phyloP scores from a whole-genome alignment of 2,113 vertebrate genomes.

The Opisthocomus hoazin region DNA sequence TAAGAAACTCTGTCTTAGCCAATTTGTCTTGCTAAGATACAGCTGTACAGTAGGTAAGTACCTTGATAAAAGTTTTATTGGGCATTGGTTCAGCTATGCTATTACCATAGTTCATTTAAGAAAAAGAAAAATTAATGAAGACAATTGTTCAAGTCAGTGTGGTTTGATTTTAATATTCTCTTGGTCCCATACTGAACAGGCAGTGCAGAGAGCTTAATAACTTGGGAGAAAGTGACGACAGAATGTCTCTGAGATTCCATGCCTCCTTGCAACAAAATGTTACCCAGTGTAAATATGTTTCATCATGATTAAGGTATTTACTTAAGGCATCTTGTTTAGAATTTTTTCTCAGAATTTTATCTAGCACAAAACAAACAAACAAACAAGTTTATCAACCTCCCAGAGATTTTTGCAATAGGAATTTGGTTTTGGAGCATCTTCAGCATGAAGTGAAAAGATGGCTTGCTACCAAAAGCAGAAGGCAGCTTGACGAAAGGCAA shows the following conservation, averaged over 20 bases:
- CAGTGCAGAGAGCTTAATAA: conserved; percentile 16
- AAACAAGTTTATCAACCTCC: neutral
- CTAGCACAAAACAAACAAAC: neutral
- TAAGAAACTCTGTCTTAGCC: neutral
- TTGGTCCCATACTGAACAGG: conserved; percentile 33
- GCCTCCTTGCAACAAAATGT: neutral
- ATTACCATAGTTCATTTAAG: neutral
- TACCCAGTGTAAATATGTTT: conserved; percentile 52
- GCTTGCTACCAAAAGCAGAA: neutral
- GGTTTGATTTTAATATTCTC: neutral
- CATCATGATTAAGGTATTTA: neutral
- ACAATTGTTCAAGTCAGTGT: conserved; percentile 16
- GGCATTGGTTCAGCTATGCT: neutral
- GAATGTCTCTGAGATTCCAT: neutral
- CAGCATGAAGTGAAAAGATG: neutral
- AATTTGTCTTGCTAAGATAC: neutral
- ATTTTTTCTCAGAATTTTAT: neutral
- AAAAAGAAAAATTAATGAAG: neutral
- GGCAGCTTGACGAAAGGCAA: neutral
- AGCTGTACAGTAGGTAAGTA: conserved; percentile 28
- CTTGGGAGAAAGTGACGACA: neutral
- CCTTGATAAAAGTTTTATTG: conserved; percentile 13
- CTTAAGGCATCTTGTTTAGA: conserved; percentile 59
- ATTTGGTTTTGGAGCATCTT: conserved; percentile 31
- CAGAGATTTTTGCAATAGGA: conserved; percentile 24